Base-by-base conservation (phyloP, 1,140 invertebrate species). In the Odontomachus brunneus region DNA sequence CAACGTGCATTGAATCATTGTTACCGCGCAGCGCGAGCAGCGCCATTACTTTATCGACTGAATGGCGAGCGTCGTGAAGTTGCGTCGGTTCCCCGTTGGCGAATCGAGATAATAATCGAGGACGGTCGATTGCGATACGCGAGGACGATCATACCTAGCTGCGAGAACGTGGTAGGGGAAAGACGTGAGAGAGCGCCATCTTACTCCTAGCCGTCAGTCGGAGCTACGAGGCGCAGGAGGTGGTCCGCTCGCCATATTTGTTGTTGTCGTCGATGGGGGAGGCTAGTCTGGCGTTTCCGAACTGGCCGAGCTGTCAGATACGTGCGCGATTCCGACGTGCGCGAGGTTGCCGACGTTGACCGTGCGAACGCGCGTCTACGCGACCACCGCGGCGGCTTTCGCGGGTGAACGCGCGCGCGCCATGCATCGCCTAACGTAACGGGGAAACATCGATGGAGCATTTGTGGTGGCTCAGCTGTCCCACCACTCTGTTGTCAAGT, bases 221-320 rank as follows among this genome's bases (percentile, higher is more conserved):
- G 59, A 85, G 78, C 75, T 83, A 66, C 44, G 65, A 81, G 62
- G 74, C 51, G 38, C 62, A 57, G 78, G 48, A 89, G 82, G 84
- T 85, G 83, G 84, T 84, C 67, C 71, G 66, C 83, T 81, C 94
- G 95, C 95, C 95, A 95, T 95, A 95, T 95, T 95, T 95, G 95
- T 95, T 95, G 92, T 95, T 95, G 93, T 95, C 94, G 93, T 93
- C 92, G 91, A 94, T 94, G 93, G 94, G 93, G 94, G 93, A 94
- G 94, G 92, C 91, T 90, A 90, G 86, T 65, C n/a, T 75, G 33
- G 15, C 85, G 59, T 85, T 88, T 71, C 71, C 19, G 65, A 29
- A 29, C 29, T 82, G 63, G 87, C 22, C 69, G 51, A 24, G 19
- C 33, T 29, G 4, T 44, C 33, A 38, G 22, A 71, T 1, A 19